Base-by-base conservation (phyloP, 2,888 invertebrate genomes). In the Globia sparganii region DNA sequence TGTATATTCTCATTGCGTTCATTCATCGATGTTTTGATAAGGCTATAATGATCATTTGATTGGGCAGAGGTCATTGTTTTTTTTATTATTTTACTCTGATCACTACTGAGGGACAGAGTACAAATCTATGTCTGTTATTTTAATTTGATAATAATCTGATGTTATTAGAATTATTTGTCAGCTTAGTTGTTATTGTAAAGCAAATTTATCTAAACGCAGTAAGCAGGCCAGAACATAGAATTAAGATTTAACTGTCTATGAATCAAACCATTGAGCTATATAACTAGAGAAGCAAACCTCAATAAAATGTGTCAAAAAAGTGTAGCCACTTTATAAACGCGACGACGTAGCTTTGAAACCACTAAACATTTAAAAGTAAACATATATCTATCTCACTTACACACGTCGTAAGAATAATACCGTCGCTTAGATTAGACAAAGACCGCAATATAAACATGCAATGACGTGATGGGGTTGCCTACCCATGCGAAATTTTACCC, bases 1-100 rank as follows among this genome's bases (percentile, higher is more conserved):
- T 37, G 56, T 43, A n/a, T 84, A 83, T 86, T 88, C 83, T 84
- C 78, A 72, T 81, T 76, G 65, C 76, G 61, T 68, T 72, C 84
- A 87, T 87, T 88, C 87, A 88, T 86, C 82, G 77, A 87, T 84
- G 80, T 66, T 72, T 59, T 49, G 88, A 83, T 82, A 80, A 70
- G 21, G 58, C 21, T 61, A 11, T 88, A 77, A 83, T 81, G 79
- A 75, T 82, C 65, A 68, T 68, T 79, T 74, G 69, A 78, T 80
- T 81, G 73, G 56, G 2, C 68, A 61, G 67, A 78, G 83, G 80
- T 81, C 74, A 80, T 77, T 74, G 49, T 61, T 37, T 74, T 75
- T 46, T 81, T n/a, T n/a, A n/a, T 82, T 78, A 69, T 73, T 78
- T 34, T 72, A 77, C 71, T 71, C 62, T 43, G 34, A n/a, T 53